phyloP scores from a whole-genome alignment of 2,797 vertebrate genomes.

The Tinamus major region DNA sequence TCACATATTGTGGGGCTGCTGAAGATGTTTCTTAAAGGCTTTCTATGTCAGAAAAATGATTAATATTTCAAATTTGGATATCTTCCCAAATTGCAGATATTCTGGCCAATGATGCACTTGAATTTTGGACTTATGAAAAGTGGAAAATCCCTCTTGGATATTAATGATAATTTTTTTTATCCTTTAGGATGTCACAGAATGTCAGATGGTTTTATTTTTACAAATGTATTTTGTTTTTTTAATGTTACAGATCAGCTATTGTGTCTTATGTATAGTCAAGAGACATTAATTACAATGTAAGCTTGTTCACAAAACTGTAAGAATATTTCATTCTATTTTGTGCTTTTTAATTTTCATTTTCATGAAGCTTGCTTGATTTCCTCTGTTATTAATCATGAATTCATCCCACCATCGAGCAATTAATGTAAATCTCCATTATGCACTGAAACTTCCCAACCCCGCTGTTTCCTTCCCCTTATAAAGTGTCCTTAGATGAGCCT shows the following conservation, averaged over 20 bases:
- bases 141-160: neutral
- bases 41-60: slow-evolving; percentile 58
- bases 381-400: neutral
- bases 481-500: neutral
- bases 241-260: neutral
- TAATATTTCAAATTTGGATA: slow-evolving; percentile 23
- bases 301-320: neutral
- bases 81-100: slow-evolving; percentile 32
- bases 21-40: slow-evolving; percentile 49
- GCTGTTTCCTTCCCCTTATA: neutral
- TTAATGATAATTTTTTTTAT: slow-evolving; percentile 13
- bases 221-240: neutral
- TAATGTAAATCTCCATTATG: neutral
- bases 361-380: neutral
- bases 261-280: neutral
- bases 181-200: neutral
- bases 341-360: neutral
- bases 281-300: neutral
- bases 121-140: slow-evolving; percentile 1
- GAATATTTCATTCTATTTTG: rapidly evolving
- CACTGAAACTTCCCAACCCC: neutral
- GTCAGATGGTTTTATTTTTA: slow-evolving; percentile 1
- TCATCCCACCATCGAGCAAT: neutral
- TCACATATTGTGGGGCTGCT: slow-evolving; percentile 50
- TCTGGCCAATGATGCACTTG: neutral